Evolutionary conservation across 2,888 invertebrate genomes (phyloP), one percentile per base, ranked within the genome.

Genomic region (Zeuzera pyrina): DNA sequence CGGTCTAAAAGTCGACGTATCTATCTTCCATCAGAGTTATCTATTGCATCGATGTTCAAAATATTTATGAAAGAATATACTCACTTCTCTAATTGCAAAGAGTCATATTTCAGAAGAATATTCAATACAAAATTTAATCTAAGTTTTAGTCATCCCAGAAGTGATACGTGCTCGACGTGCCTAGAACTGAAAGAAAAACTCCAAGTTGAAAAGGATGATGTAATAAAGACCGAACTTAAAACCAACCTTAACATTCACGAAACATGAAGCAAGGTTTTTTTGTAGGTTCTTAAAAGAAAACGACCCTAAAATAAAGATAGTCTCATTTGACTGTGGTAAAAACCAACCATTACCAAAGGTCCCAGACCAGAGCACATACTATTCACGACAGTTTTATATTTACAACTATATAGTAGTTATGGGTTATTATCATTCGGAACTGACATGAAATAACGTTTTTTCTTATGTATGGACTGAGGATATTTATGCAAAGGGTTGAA

Each of bases 281-380:
- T n/a, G 15, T 30, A 29, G 14, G 24, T 27, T 16, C 25, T 15
- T n/a, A n/a, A n/a, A n/a, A n/a, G n/a, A n/a, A n/a, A n/a, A n/a
- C n/a, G n/a, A n/a, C n/a, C n/a, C n/a, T n/a, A n/a, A n/a, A n/a
- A n/a, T n/a, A n/a, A n/a, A n/a, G n/a, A n/a, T n/a, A n/a, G n/a
- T n/a, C n/a, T 19, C 34, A 13, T 43, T 44, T 22, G 42, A 42
- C 11, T 44, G 44, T 25, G 38, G 42, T 23, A 44, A 44, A 15
- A 44, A 44, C 34, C 36, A 25, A 15, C 27, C 30, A 12, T 22
- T 44, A 13, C 44, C 44, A 12, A 38, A 34, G 23, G 31, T 42
- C n/a, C 29, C 35, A 13, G 38, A 38, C 21, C 41, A 38, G 11
- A 12, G 25, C 6, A 30, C 41, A 3, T 42, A 43, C 28, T 39